phyloP scores from a whole-genome alignment of 2,113 vertebrate species.

The Nestor notabilis region DNA sequence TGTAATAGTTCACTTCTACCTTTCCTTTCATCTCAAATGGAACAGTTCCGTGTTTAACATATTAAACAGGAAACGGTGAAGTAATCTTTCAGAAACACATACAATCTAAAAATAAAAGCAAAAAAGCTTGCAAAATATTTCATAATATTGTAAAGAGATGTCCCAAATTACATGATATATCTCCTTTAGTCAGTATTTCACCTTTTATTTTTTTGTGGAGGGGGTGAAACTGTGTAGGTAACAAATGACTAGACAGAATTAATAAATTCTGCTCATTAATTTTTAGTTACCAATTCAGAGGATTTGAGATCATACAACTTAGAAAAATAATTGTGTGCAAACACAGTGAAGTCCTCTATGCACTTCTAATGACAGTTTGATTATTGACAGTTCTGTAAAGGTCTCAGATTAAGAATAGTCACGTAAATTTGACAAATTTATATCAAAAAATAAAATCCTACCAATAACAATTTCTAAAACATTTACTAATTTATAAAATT shows the following conservation, averaged over 20 bases:
- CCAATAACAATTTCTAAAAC: background rate
- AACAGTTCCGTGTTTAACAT: background rate
- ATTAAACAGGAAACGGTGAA: background rate
- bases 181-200: background rate
- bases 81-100: background rate
- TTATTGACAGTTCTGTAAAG: background rate
- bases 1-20: background rate
- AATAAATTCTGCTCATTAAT: background rate
- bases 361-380: background rate
- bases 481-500: background rate
- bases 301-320: background rate
- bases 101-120: background rate
- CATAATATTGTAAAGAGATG: background rate
- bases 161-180: background rate
- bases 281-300: background rate
- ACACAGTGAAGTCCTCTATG: background rate
- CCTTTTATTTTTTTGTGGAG: background rate
- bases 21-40: background rate
- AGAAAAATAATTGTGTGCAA: background rate
- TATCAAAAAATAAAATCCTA: background rate
- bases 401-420: background rate
- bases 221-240: background rate
- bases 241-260: background rate
- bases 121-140: background rate
- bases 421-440: background rate